Evolutionary conservation across 2,888 invertebrate species (phyloP).

Genomic region (Noctua janthe): DNA sequence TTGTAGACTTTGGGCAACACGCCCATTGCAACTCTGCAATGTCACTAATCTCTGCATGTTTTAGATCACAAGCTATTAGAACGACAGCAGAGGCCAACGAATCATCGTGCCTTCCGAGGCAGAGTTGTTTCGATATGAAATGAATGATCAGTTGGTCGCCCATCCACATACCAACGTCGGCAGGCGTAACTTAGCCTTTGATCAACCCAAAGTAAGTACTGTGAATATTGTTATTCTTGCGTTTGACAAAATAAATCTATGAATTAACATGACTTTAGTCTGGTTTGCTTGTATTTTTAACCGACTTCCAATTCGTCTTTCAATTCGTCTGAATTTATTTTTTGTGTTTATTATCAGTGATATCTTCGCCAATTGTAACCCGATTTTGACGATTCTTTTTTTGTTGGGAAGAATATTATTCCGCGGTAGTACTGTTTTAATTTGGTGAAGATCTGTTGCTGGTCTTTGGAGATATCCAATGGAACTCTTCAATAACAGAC

Average conservation of each 20-base stretch:
- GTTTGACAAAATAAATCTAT: background rate
- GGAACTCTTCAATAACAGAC: no score
- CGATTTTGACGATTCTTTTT: no score
- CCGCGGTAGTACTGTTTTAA: no score
- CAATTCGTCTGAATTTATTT: no score
- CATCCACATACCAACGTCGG: background rate
- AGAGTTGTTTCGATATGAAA: background rate
- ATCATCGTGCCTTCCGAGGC: background rate
- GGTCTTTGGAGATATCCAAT: no score
- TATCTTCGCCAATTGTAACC: no score
- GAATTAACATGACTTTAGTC: background rate
- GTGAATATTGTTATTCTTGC: background rate
- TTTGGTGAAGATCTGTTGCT: no score
- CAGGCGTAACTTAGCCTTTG: background rate
- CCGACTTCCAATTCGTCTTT: no score
- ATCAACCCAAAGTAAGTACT: background rate
- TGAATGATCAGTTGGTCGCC: background rate
- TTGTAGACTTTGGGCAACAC: constrained; percentile 52
- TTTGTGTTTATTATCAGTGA: no score
- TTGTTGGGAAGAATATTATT: no score
- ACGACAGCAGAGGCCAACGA: background rate
- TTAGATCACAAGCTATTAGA: background rate
- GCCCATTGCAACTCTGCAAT: constrained; percentile 48
- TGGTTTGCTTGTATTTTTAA: constrained; percentile 4
- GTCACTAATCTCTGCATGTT: constrained; percentile 33